phyloP scores from a whole-genome alignment of 2,797 vertebrate species.

The Potorous gilbertii region DNA sequence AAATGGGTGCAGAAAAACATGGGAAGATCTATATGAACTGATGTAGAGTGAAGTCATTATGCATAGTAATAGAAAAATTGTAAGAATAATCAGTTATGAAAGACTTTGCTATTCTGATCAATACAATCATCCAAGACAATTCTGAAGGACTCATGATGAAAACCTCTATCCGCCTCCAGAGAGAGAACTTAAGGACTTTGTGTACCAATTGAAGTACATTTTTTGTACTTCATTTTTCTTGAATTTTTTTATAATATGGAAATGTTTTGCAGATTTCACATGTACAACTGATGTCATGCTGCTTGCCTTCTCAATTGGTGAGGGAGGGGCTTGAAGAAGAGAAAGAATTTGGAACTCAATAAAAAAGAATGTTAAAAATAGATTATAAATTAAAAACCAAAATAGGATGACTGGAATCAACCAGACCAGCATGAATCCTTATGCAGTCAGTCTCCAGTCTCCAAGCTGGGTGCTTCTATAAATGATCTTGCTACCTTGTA shows the following conservation, averaged over 20 bases:
- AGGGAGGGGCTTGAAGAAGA: not conserved
- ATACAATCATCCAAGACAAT: not conserved
- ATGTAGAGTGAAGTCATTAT: not conserved
- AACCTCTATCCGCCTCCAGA: not conserved
- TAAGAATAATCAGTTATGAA: not conserved
- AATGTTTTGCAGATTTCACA: not conserved
- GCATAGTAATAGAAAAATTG: not conserved
- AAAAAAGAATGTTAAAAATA: not conserved
- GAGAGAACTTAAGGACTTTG: not conserved
- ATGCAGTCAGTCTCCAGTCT: not conserved
- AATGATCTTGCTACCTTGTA: not conserved
- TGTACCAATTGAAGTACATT: not conserved
- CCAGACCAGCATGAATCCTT: not conserved
- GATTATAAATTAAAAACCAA: not conserved
- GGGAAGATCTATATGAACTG: not conserved
- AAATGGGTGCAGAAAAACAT: not conserved
- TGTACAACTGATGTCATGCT: not conserved
- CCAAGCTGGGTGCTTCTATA: not conserved
- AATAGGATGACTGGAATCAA: not conserved
- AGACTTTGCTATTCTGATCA: not conserved
- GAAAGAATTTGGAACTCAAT: not conserved
- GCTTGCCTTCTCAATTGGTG: not conserved
- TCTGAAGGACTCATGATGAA: not conserved
- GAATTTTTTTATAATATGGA: not conserved
- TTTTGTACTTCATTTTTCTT: not conserved